A percentile compares a stretch with the other conserved stretches of the same genome.
Conservation (phyloP, 2,113 vertebrate genomes). For the Odontesthes bonariensis region DNA sequence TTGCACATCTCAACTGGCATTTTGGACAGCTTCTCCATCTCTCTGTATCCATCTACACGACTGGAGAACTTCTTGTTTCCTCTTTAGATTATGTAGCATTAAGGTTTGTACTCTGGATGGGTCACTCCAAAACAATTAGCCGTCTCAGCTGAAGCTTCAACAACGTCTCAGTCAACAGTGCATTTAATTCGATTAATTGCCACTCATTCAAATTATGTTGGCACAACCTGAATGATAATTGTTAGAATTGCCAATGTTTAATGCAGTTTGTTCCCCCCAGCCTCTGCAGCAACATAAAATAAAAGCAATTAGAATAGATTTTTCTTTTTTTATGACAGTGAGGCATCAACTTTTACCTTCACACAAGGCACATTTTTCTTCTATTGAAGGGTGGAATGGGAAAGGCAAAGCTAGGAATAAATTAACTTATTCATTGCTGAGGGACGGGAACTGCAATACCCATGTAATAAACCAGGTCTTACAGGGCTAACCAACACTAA, state of each 20-base stretch:
- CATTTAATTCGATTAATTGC: slow-evolving; percentile 25
- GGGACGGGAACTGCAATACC: no score
- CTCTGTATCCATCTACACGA: no score
- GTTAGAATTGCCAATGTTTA: slow-evolving; percentile 14
- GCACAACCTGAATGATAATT: slow-evolving; percentile 26
- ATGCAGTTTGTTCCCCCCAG: neutral
- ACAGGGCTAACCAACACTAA: no score
- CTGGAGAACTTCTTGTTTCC: no score
- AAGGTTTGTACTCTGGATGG: no score
- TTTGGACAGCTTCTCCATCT: no score
- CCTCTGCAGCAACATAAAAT: neutral
- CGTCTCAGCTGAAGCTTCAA: no score
- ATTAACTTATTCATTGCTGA: neutral
- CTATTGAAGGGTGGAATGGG: neutral
- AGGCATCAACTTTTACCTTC: slow-evolving; percentile 9
- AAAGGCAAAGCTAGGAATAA: neutral
- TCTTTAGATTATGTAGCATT: no score
- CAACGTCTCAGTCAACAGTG: neutral
- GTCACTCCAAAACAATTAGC: no score
- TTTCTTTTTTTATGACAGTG: slow-evolving; percentile 1
- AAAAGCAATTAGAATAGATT: neutral
- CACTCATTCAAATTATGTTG: slow-evolving; percentile 31
- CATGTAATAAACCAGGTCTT: no score
- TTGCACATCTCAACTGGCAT: no score
- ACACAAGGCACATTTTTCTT: slow-evolving; percentile 3